Evolutionary conservation across 2,113 vertebrate genomes (phyloP).

Genomic region (Channa argus): DNA sequence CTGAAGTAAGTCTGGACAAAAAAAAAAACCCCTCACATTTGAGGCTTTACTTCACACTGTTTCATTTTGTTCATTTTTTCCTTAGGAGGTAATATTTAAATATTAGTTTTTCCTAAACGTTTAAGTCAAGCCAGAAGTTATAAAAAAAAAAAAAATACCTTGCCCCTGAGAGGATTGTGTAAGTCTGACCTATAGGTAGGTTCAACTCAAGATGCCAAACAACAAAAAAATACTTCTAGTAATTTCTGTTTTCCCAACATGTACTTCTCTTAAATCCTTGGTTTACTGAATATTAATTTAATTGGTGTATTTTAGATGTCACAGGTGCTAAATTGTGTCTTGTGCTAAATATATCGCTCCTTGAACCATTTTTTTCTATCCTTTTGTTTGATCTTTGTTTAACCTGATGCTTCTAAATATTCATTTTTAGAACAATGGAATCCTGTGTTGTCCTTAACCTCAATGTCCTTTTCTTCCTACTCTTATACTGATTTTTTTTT

Average conservation of each 20-base stretch:
- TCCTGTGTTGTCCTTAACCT: not conserved
- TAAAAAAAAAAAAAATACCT: slow-evolving; percentile 34
- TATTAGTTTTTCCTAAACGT: slow-evolving; percentile 10
- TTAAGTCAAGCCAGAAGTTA: not conserved
- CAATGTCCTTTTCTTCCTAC: not conserved
- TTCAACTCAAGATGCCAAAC: not conserved
- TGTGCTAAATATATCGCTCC: not conserved
- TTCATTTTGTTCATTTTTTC: slow-evolving; percentile 13
- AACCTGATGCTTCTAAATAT: slow-evolving; percentile 6
- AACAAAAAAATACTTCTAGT: not conserved
- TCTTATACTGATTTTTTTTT: not conserved
- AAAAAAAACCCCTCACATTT: slow-evolving; percentile 17
- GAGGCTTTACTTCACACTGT: slow-evolving; percentile 13
- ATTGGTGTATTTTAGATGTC: not conserved
- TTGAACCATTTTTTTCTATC: not conserved
- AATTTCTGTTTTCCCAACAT: not conserved
- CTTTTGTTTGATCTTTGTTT: not conserved
- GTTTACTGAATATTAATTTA: not conserved
- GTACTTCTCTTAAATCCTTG: not conserved
- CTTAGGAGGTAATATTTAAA: slow-evolving; percentile 1
- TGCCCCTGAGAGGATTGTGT: not conserved
- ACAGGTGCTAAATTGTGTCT: slow-evolving; percentile 20
- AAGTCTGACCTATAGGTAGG: not conserved
- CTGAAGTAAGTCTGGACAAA: not conserved
- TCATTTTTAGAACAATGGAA: not conserved